Percentiles rank a stretch among this genome's conserved stretches.
phyloP scores from a whole-genome alignment of 2,888 invertebrate genomes.

The Coelopa pilipes region DNA sequence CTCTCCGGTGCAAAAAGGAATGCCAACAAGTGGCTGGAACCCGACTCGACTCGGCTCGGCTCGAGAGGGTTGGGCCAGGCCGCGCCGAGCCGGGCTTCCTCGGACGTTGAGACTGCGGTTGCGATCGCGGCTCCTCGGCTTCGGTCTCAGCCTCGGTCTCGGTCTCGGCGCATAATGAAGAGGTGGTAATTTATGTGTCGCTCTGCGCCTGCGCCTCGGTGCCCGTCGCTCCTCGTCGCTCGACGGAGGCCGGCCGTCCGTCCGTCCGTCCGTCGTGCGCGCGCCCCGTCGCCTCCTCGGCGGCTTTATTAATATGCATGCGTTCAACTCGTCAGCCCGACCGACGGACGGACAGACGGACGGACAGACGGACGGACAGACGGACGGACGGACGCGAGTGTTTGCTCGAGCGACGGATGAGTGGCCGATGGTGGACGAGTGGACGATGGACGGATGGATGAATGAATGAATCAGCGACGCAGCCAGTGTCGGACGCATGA shows the following conservation, averaged over 20 bases:
- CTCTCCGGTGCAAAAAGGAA: not conserved
- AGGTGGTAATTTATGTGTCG: conserved; percentile 60
- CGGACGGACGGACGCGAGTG: not conserved
- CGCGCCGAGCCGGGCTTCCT: not conserved
- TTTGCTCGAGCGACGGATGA: conserved; percentile 12
- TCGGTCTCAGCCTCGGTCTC: too few species aligned
- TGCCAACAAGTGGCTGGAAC: conserved; percentile 3
- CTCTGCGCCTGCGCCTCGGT: conserved; percentile 46
- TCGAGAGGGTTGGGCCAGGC: conserved; percentile 3
- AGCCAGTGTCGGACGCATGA: conserved; percentile 18
- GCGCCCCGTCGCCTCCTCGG: not conserved
- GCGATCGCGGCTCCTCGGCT: not conserved
- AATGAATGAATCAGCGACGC: not conserved
- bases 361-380: not conserved
- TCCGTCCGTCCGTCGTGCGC: too few species aligned
- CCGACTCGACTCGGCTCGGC: not conserved
- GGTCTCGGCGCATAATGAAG: conserved; percentile 52
- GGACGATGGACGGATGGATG: conserved; percentile 9
- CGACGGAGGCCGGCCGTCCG: not conserved
- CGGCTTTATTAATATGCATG: conserved; percentile 53
- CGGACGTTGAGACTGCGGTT: not conserved
- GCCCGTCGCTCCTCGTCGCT: not conserved
- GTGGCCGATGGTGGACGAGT: not conserved
- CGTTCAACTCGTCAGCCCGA: conserved; percentile 31
- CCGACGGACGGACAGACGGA: not conserved